Base-by-base conservation (phyloP, 1,140 invertebrate genomes). In the Samia ricini region DNA sequence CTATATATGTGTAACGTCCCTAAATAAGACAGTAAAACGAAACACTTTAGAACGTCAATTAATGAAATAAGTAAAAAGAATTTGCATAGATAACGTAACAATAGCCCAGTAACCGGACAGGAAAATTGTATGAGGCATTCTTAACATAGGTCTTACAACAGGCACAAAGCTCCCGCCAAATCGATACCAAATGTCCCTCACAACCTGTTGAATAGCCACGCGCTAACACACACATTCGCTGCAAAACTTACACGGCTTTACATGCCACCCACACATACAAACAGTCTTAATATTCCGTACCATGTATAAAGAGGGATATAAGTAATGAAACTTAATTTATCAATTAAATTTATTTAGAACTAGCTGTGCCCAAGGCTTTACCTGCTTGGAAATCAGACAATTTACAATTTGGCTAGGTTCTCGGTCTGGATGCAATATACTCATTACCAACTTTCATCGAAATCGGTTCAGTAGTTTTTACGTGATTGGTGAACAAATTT, bases 121-220 rank as follows among this genome's bases (percentile, higher is more conserved):
- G 3, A 42, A 42, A 42, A 42, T 4, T 10, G 3, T 42, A 4
- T 12, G 4, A 42, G 33, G 33, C 12, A 42, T 42, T 42, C 33
- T 42, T 42, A 15, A 42, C n/a, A 42, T 42, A 42, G 33, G 33
- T 42, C 12, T 15, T 12, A 15, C 12, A 42, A 42, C 10, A 42
- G 33, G n/a, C 33, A 42, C 51, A 52, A 52, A 21, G 51, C 8
- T 52, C 8, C 51, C 51, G 51, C 51, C 51, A 52, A 52, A 52
- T 52, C 51, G 51, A 52, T 52, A 52, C 51, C 20, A 21, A 23
- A n/a, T n/a, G n/a, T 52, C 8, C 10, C 20, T 20, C 51, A 5
- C 51, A 22, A 52, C 51, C 51, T 52, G 51, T 52, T 12, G 2
- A 42, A 19, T 50, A 63, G 61, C 54, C 51, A 48, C 50, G 49